Conservation (phyloP, 2,888 invertebrate species). For the Halocaridina rubra region DNA sequence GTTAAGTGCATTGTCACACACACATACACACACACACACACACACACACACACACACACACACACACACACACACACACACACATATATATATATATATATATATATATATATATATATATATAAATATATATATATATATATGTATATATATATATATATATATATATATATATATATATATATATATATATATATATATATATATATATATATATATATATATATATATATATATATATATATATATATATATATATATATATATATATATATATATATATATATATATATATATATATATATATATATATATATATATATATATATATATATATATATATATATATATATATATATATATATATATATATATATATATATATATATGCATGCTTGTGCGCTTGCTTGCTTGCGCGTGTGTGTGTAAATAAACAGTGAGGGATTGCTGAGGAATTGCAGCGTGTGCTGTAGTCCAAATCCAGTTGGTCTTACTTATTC, state of each 20-base stretch:
- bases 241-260: neutral
- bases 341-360: neutral
- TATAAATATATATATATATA: neutral
- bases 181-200: neutral
- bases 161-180: neutral
- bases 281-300: neutral
- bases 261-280: neutral
- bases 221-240: neutral
- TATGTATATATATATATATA: neutral
- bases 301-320: neutral
- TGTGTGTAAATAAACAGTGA: no score
- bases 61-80: neutral
- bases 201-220: neutral
- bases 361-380: neutral
- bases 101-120: neutral
- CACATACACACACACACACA: neutral
- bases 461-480: no score
- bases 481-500: no score
- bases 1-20: neutral
- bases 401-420: no score
- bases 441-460: no score
- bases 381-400: neutral
- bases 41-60: neutral
- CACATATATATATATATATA: neutral
- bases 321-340: neutral